Percentiles rank a stretch among this genome's conserved stretches.
These are phyloP conservation scores for Theristicus caerulescens DNA, from an alignment of 2,113 vertebrate species.

Conservation along the genomic window DNA sequence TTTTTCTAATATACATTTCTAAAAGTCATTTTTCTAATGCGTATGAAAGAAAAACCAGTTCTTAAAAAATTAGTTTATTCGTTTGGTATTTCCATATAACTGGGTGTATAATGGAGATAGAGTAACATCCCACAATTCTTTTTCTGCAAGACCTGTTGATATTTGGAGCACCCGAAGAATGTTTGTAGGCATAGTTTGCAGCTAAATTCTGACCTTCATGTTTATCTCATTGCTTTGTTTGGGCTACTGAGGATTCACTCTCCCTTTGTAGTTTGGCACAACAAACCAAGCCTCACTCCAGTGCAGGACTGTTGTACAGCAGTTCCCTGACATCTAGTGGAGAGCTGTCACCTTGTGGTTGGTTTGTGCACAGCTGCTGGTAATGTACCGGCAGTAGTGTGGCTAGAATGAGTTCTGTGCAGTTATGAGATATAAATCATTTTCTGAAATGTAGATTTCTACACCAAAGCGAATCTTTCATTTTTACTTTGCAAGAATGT, in stretches of 20 bases:
- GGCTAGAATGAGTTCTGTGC: neutral
- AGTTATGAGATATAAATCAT: accelerated
- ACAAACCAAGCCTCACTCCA: accelerated
- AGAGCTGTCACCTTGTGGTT: neutral
- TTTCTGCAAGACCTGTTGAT: neutral
- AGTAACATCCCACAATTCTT: neutral
- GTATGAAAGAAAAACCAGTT: neutral
- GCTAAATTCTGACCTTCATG: neutral
- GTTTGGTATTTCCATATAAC: neutral
- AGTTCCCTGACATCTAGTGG: slow-evolving; percentile 33
- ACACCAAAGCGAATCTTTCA: neutral
- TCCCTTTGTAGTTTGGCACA: neutral
- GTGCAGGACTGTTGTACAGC: neutral
- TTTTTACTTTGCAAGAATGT: neutral
- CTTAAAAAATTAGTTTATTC: neutral
- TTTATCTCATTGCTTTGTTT: neutral
- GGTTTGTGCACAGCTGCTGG: neutral
- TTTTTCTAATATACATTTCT: too few relatives aligned
- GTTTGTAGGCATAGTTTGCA: neutral
- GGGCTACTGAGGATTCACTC: neutral
- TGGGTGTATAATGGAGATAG: neutral
- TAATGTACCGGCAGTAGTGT: neutral
- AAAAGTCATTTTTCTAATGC: neutral
- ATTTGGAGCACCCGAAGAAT: neutral
- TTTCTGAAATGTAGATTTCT: neutral